Conservation (phyloP, 1,140 invertebrate species). For the Calliopsis andreniformis region DNA sequence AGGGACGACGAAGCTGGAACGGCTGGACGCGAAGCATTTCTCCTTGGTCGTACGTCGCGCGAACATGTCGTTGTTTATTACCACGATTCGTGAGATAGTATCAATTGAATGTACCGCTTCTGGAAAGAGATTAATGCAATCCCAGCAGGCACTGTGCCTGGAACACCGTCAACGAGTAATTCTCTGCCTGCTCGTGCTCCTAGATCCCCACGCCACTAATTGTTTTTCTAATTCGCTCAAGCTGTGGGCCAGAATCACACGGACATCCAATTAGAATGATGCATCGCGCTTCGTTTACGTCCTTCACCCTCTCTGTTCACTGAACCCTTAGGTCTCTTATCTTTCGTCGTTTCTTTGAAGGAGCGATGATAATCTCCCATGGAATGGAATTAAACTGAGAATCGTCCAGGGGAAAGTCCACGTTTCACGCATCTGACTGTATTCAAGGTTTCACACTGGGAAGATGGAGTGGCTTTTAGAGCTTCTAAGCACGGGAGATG, state of each 20-base stretch:
- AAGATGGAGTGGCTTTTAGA: background rate
- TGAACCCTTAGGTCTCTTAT: background rate
- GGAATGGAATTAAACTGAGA: background rate
- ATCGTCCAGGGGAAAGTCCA: background rate
- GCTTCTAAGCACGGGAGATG: no score
- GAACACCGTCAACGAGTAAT: conserved; percentile 37
- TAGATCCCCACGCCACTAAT: conserved; percentile 48
- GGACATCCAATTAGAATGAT: conserved; percentile 8
- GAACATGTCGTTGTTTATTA: conserved; percentile 60
- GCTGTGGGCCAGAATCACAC: conserved; percentile 29
- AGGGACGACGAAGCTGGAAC: conserved; percentile 30
- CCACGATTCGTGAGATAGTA: conserved; percentile 57
- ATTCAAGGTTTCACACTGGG: background rate
- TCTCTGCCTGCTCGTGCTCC: background rate
- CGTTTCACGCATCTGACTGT: background rate
- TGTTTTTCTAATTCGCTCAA: conserved; percentile 61
- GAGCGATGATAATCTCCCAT: background rate
- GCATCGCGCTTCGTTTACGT: background rate
- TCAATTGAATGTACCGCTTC: conserved; percentile 56
- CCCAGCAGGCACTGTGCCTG: conserved; percentile 46
- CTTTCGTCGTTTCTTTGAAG: background rate
- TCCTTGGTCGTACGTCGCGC: conserved; percentile 37
- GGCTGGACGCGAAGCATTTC: conserved; percentile 25
- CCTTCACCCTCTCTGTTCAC: background rate
- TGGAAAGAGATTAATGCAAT: conserved; percentile 57